phyloP scores from a whole-genome alignment of 1,140 invertebrate species.

The Paralvinella palmiformis region DNA sequence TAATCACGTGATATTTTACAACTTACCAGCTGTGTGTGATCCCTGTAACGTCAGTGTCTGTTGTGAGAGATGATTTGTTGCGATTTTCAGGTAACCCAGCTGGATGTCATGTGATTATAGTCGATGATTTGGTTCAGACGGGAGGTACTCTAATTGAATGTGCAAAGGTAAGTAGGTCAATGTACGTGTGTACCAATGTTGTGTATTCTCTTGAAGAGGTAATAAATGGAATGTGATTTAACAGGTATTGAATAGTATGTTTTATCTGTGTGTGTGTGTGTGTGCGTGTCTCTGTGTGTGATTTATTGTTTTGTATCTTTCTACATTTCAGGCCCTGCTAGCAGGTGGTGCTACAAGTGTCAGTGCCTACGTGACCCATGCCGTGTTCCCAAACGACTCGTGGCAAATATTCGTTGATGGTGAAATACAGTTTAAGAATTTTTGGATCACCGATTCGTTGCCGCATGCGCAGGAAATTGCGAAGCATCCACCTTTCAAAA shows the following conservation, averaged over 20 bases:
- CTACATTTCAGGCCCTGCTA: constrained; percentile 38
- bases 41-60: too few relatives aligned
- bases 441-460: constrained; percentile 50
- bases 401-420: constrained; percentile 41
- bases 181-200: background rate
- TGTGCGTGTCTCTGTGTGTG: too few relatives aligned
- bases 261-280: too few relatives aligned
- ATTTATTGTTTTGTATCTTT: too few relatives aligned
- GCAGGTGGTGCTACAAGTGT: constrained; percentile 37
- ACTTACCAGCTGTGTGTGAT: too few relatives aligned
- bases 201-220: too few relatives aligned
- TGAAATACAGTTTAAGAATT: constrained; percentile 37
- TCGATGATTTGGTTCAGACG: constrained; percentile 50
- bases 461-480: constrained; percentile 43
- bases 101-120: constrained; percentile 45
- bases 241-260: too few relatives aligned
- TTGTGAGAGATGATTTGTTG: too few relatives aligned
- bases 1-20: too few relatives aligned
- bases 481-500: constrained; percentile 40
- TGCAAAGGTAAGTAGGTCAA: constrained; percentile 36
- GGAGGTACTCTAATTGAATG: constrained; percentile 48
- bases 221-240: too few relatives aligned
- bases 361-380: constrained; percentile 48
- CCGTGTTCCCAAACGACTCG: constrained; percentile 48
- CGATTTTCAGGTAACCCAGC: constrained; percentile 35